Evolutionary conservation across 2,888 invertebrate genomes (phyloP).

Genomic region (Yponomeuta malinellus): DNA sequence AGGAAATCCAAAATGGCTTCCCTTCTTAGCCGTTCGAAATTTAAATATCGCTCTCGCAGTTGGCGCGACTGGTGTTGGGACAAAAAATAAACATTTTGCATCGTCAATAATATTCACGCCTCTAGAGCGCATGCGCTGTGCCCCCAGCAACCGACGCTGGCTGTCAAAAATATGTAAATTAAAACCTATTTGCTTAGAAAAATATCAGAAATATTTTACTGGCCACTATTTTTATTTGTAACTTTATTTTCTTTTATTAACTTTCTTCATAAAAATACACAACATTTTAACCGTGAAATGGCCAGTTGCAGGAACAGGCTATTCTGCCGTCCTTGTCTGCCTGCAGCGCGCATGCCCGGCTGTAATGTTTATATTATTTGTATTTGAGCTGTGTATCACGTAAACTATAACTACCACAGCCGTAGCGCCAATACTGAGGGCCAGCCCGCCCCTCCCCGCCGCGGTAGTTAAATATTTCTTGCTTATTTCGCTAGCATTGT

Average conservation of each 20-base stretch:
- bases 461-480: constrained; percentile 76
- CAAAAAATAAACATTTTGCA: constrained; percentile 70
- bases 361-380: constrained; percentile 77
- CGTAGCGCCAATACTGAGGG: constrained; percentile 74
- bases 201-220: neutral
- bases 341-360: constrained; percentile 65
- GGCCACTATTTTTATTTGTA: constrained; percentile 13
- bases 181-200: constrained; percentile 18
- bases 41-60: neutral
- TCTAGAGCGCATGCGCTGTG: constrained; percentile 55
- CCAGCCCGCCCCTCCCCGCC: constrained; percentile 68
- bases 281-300: neutral
- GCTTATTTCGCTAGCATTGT: constrained; percentile 77
- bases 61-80: constrained; percentile 36
- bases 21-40: neutral
- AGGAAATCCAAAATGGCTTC: constrained; percentile 13
- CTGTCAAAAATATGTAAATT: constrained; percentile 75
- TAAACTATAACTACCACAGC: constrained; percentile 77
- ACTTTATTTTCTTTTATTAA: constrained; percentile 16
- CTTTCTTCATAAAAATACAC: neutral
- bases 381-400: constrained; percentile 77
- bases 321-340: constrained; percentile 56
- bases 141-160: constrained; percentile 32
- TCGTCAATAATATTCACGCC: constrained; percentile 65
- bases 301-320: constrained; percentile 16